Percentiles rank a stretch among this genome's conserved stretches.
Evolutionary conservation across 2,888 invertebrate genomes (phyloP).

Genomic region (Quadriops clusia): DNA sequence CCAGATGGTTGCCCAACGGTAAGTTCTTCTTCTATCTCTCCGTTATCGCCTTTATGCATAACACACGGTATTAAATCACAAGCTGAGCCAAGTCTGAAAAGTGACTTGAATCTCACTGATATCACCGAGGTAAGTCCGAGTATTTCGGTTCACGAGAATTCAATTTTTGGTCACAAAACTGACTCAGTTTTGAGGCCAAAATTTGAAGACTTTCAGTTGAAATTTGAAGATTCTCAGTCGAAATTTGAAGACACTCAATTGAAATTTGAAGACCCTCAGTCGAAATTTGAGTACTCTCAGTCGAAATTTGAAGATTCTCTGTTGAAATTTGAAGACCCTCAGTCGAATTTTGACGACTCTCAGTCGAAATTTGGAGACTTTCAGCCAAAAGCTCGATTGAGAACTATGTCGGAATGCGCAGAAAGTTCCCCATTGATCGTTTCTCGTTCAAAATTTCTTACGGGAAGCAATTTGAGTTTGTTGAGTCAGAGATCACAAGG

Average conservation of each 20-base stretch:
- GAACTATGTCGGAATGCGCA: constrained; percentile 28
- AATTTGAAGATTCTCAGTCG: no score
- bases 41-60: constrained; percentile 20
- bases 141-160: no score
- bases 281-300: no score
- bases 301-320: no score
- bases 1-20: constrained; percentile 18
- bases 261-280: no score
- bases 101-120: constrained; percentile 24
- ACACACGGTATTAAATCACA: constrained; percentile 11
- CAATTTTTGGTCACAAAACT: no score
- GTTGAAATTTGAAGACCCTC: no score
- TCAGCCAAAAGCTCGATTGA: constrained; percentile 15
- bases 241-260: no score
- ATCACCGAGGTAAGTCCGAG: constrained; percentile 20
- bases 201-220: no score
- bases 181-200: no score
- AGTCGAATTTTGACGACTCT: no score
- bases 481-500: constrained; percentile 25
- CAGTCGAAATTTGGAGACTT: no score
- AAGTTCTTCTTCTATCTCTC: constrained; percentile 27
- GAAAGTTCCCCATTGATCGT: constrained; percentile 22
- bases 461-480: constrained; percentile 25
- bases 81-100: constrained; percentile 16
- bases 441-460: constrained; percentile 14